Base-by-base conservation (phyloP, 2,888 invertebrate genomes). In the Halictus ligatus region DNA sequence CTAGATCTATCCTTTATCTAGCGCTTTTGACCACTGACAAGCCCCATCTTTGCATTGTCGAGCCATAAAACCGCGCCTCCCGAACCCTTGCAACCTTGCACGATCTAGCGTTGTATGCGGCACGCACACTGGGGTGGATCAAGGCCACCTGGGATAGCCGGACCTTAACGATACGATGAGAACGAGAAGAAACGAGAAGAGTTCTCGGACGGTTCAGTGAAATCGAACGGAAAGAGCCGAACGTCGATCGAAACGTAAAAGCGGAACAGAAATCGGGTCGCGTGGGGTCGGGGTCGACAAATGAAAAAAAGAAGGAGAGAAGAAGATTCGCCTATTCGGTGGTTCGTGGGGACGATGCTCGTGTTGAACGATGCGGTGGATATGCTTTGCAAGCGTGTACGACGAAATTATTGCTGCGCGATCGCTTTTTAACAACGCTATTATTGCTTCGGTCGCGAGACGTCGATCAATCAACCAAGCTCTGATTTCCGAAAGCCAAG, bases 341-440 rank as follows among this genome's bases (percentile, higher is more conserved):
- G 29, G 43, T 15, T 75, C 46, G 72, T 48, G n/a, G 72, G 10
- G 46, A 67, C 35, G 67, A 67, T 67, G 67, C 67, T 35, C 67
- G 67, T 21, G 64, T 64, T 29, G 64, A 64, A 64, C 64, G 64
- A 64, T 29, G 2, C 29, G 64, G 15, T 29, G 64, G 29, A 67
- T 35, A 35, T 67, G 67, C 18, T 35, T 67, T 29, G 18, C 60
- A n/a, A 8, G n/a, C 78, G 67, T 10, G 46, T 6, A 78, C 71
- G 73, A 75, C n/a, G n/a, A 83, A 85, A 81, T 80, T 89, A 89
- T 89, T 88, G 89, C 90, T 88, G 48, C 75, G 54, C 78, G 80
- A 43, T 72, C 78, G 78, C 67, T 85, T 73, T 50, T 58, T 81
- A 77, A 77, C 21, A 71, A 54, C 74, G 69, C 67, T 75, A 90